Conservation (phyloP, 2,797 vertebrate species). For the Champsocephalus gunnari region DNA sequence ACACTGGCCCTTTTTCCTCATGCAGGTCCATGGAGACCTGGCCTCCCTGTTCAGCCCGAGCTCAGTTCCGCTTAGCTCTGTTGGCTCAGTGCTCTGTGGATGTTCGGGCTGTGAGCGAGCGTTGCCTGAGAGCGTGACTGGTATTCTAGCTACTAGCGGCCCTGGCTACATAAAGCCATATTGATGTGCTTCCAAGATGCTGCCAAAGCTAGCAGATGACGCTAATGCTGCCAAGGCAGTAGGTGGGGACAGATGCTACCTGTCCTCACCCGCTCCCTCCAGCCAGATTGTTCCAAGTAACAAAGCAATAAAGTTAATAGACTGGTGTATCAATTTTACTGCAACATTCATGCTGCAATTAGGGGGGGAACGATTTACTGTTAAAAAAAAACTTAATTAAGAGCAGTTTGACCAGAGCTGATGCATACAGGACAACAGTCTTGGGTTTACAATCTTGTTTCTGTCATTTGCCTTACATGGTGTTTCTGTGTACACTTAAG, state of each 20-base stretch:
- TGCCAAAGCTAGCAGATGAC: slow-evolving; percentile 88
- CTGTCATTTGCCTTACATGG: slow-evolving; percentile 1
- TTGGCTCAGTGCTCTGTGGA: slow-evolving; percentile 78
- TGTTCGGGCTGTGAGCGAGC: slow-evolving; percentile 76
- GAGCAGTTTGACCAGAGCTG: slow-evolving; percentile 14
- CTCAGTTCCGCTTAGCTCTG: slow-evolving; percentile 77
- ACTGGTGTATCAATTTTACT: slow-evolving; percentile 80
- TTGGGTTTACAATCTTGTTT: slow-evolving; percentile 10
- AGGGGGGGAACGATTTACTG: slow-evolving; percentile 61
- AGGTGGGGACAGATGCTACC: slow-evolving; percentile 90
- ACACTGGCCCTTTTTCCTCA: slow-evolving; percentile 62
- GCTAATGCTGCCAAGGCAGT: slow-evolving; percentile 86
- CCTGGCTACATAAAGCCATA: slow-evolving; percentile 86
- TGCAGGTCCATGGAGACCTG: slow-evolving; percentile 72
- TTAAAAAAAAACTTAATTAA: slow-evolving; percentile 33
- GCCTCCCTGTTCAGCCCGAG: slow-evolving; percentile 75
- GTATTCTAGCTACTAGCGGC: slow-evolving; percentile 82
- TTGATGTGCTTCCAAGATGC: slow-evolving; percentile 86
- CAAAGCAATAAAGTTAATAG: slow-evolving; percentile 86
- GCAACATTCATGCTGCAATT: slow-evolving; percentile 77
- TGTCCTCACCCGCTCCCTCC: slow-evolving; percentile 82
- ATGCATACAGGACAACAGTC: not conserved
- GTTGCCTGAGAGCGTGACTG: slow-evolving; percentile 84
- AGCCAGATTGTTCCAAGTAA: slow-evolving; percentile 85
- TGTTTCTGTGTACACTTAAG: not conserved